Evolutionary conservation across 2,113 vertebrate genomes (phyloP).

Genomic region (Dicentrarchus labrax): DNA sequence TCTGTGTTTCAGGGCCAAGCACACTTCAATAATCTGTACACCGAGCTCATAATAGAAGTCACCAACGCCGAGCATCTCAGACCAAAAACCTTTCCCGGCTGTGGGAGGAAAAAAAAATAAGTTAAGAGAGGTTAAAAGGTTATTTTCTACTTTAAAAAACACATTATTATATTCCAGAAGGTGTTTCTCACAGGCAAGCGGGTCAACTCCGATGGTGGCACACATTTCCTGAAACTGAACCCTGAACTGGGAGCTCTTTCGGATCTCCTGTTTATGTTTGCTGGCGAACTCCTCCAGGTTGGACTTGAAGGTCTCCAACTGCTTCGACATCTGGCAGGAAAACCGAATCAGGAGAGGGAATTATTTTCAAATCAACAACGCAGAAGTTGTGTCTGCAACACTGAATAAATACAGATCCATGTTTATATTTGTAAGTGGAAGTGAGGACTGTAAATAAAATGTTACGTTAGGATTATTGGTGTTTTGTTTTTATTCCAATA

Average conservation of each 20-base stretch:
- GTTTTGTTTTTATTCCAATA: too few relatives aligned
- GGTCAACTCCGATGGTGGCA: slow-evolving; percentile 96
- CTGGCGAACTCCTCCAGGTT: slow-evolving; percentile 97
- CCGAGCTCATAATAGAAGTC: slow-evolving; percentile 99
- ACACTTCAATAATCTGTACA: slow-evolving; percentile 97
- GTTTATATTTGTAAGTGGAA: too few relatives aligned
- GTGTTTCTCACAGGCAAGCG: slow-evolving; percentile 91
- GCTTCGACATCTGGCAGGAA: slow-evolving; percentile 92
- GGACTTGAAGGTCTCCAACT: slow-evolving; percentile 94
- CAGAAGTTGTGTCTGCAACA: too few relatives aligned
- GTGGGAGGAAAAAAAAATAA: slow-evolving; percentile 14
- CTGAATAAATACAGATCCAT: too few relatives aligned
- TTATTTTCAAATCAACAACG: neutral
- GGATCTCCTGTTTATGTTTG: slow-evolving; percentile 98
- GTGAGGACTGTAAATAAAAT: too few relatives aligned
- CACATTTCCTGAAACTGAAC: slow-evolving; percentile 99
- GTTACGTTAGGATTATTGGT: too few relatives aligned
- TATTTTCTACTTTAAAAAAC: neutral
- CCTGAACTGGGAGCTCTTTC: slow-evolving; percentile 91
- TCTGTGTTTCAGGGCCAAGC: slow-evolving; percentile 94
- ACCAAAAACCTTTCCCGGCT: slow-evolving; percentile 99
- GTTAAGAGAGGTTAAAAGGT: neutral
- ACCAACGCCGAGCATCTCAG: slow-evolving; percentile 97
- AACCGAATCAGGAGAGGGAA: neutral
- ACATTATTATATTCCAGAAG: neutral